These are phyloP conservation scores for Sminthopsis crassicaudata DNA, from an alignment of 2,113 vertebrate genomes.

Conservation along the genomic window DNA sequence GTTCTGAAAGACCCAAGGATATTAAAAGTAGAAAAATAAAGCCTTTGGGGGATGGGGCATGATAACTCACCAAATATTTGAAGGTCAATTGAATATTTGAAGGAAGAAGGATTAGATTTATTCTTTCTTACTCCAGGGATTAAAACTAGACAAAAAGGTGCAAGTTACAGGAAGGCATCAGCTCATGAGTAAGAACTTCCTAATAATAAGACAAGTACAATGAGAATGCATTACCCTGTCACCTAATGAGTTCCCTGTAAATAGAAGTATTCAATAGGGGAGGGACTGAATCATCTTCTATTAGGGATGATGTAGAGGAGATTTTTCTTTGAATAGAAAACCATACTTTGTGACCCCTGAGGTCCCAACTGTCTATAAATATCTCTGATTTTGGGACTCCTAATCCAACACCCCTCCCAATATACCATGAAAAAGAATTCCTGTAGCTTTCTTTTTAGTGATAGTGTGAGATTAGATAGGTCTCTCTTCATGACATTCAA, in stretches of 20 bases:
- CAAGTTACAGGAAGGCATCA: neutral
- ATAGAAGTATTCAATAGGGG: neutral
- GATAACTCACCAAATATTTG: neutral
- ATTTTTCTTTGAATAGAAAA: conserved; percentile 24
- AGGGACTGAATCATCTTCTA: neutral
- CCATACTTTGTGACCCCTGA: conserved; percentile 25
- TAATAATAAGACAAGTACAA: neutral
- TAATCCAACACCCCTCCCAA: neutral
- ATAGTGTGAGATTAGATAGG: conserved; percentile 43
- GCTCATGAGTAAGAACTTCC: neutral
- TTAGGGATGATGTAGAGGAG: neutral
- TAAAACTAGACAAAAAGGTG: neutral
- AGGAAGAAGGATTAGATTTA: neutral
- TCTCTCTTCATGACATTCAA: conserved; percentile 46
- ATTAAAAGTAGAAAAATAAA: neutral
- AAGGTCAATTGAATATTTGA: neutral
- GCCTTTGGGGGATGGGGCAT: neutral
- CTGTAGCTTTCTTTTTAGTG: conserved; percentile 30
- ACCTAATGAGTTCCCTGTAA: neutral
- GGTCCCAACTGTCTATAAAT: neutral
- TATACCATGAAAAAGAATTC: conserved; percentile 28
- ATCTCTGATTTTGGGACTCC: neutral
- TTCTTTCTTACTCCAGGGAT: neutral
- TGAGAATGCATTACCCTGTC: neutral
- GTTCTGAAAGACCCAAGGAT: neutral